phyloP scores from a whole-genome alignment of 2,888 invertebrate genomes.

The Cordilura impudica region DNA sequence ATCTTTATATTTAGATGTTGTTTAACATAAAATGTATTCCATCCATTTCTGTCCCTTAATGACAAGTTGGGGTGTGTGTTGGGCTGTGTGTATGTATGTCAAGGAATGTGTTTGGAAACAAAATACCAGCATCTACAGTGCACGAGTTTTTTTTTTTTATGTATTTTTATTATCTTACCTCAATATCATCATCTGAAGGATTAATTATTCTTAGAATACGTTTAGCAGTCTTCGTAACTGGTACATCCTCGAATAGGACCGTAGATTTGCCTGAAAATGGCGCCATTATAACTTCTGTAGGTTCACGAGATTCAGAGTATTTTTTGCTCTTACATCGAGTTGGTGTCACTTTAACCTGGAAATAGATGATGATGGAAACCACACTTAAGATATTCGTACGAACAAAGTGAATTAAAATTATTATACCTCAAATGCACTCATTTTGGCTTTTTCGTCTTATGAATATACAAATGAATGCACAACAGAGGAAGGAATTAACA shows the following conservation, averaged over 20 bases:
- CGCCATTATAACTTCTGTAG: conserved; percentile 79
- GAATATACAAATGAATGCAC: neutral
- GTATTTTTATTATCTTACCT: conserved; percentile 72
- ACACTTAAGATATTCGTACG: neutral
- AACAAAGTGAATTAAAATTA: neutral
- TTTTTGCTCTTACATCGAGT: conserved; percentile 72
- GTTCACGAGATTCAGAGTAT: conserved; percentile 76
- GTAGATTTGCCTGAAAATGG: conserved; percentile 84
- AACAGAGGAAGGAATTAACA: neutral
- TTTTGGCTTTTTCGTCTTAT: conserved; percentile 51
- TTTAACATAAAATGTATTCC: too few relatives aligned
- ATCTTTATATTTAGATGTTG: too few relatives aligned
- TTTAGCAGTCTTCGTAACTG: conserved; percentile 80
- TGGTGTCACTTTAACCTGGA: conserved; percentile 75
- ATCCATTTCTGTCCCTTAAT: too few relatives aligned
- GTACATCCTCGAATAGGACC: conserved; percentile 84
- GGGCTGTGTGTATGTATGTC: neutral
- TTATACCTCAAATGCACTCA: conserved; percentile 77
- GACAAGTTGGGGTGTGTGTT: neutral
- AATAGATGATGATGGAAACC: neutral
- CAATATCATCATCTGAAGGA: conserved; percentile 78
- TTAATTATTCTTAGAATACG: conserved; percentile 81
- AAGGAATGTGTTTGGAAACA: neutral
- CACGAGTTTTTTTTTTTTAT: neutral
- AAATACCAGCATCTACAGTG: neutral